Base-by-base conservation (phyloP, 2,797 vertebrate species). In the Cuniculus paca region DNA sequence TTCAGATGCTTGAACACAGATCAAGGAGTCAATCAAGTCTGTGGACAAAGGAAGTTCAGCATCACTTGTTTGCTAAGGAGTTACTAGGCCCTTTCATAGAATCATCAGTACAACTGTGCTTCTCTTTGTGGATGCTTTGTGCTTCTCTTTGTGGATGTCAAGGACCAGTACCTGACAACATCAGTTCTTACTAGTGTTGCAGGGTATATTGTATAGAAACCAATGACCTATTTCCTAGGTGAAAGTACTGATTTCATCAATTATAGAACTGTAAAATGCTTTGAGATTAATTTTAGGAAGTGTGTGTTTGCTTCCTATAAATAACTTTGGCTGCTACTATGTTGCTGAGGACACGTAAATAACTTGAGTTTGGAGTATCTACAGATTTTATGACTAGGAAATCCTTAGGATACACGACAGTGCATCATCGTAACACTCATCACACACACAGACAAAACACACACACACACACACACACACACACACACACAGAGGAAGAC, bases 341-440 rank as follows among this genome's bases (percentile, higher is more conserved):
- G 60, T 16, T 39, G 11, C 20, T 83, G 48, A 90, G 16, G 28
- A 42, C 56, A 28, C 3, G 20, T 63, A 70, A 39, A n/a, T 19
- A 48, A 28, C 45, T 77, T 1, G 26, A 28, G 8, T 3, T 56
- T 90, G 6, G 31, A 54, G 54, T 42, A 74, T 17, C 20, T 50
- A 89, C 22, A 79, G 28, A 86, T 60, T 89, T 93, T 91, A 36
- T 74, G 31, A 91, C 50, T 77, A 78, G 31, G 28, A 75, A 90
- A 82, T 4, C 60, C 1, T 28, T 8, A 42, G 14, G 58, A 60
- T 0, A 28, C 1, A 65, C 6, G 22, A 28, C 4, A 36, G 39
- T 6, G 72, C 28, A 36, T 65, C 19, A 80, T 14, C 24, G 11
- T 8, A 42, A 60, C 26, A 17, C 7, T n/a, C n/a, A n/a, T n/a